Evolutionary conservation across 2,797 vertebrate species (phyloP).

Genomic region (Cichlasoma orientale): DNA sequence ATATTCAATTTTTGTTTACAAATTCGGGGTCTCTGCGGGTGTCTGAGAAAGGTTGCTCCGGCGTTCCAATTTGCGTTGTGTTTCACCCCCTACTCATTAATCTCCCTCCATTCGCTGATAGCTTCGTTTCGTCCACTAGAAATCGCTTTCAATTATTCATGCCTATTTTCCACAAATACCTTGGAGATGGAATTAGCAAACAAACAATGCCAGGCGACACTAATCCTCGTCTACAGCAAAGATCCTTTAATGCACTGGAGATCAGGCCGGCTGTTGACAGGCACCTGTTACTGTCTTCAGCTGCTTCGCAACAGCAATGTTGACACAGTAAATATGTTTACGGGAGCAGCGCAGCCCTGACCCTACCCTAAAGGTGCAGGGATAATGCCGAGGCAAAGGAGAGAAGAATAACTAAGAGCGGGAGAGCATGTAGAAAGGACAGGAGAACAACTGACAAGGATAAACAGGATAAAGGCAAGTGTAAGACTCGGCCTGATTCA

Average conservation of each 20-base stretch:
- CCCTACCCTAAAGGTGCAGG: constrained; percentile 50
- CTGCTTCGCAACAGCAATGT: constrained; percentile 69
- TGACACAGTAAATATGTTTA: constrained; percentile 78
- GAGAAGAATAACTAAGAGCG: constrained; percentile 43
- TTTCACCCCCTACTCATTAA: constrained; percentile 76
- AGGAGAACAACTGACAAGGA: constrained; percentile 42
- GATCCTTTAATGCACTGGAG: constrained; percentile 81
- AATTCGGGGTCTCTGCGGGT: constrained; percentile 60
- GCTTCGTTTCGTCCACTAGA: constrained; percentile 78
- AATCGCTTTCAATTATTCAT: constrained; percentile 84
- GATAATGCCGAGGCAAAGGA: constrained; percentile 46
- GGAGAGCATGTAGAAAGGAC: constrained; percentile 41
- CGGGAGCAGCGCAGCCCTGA: constrained; percentile 61
- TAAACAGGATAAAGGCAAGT: constrained; percentile 61
- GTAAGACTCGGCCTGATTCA: constrained; percentile 50
- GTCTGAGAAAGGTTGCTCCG: constrained; percentile 63
- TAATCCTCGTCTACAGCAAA: constrained; percentile 80
- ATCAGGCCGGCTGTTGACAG: constrained; percentile 79
- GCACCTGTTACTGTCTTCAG: constrained; percentile 79
- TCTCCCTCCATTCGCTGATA: constrained; percentile 77
- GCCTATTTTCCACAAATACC: constrained; percentile 83
- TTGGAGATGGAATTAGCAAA: constrained; percentile 83
- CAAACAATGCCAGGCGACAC: constrained; percentile 82
- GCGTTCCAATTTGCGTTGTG: constrained; percentile 66
- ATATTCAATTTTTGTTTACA: constrained; percentile 70